Evolutionary conservation across 1,140 invertebrate genomes (phyloP), one percentile per base, ranked within the genome.

Genomic region (Fopius arisanus): DNA sequence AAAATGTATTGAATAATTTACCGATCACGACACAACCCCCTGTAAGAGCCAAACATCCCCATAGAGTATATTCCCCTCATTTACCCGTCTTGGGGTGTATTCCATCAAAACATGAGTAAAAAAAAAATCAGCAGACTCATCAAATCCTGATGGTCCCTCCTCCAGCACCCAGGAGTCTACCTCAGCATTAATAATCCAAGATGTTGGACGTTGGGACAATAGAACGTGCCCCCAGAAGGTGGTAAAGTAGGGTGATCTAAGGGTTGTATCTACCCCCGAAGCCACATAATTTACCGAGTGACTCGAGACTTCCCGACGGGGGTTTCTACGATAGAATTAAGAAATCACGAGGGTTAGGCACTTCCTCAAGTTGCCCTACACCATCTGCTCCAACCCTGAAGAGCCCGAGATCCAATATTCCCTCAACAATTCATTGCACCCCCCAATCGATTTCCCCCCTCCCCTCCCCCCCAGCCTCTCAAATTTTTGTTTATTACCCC

Each of bases 271-370:
- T 5, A 48, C 7, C 28, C 28, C 62, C n/a, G 26, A 33, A 33
- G 62, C 62, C 62, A 33, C 62, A 65, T 65, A 29, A 65, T 65
- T 65, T 33, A 65, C 62, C 33, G 29, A 65, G 29, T 33, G 29
- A 65, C 26, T 65, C 26, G 54, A 21, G 48, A 59, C 14, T 59
- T 59, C 9, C 54, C 23, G 54, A 5, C 62, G 29, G 26, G 29
- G 26, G n/a, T 33, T 33, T 33, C 10, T 65, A 65, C 62, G 62
- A 65, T 65, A 12, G 29, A 65, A 65, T 65, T 65, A 65, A 65
- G 62, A 65, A 65, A 65, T 65, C 62, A 65, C 62, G 62, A 65
- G 62, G 29, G 23, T 62, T 62, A 14, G 23, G 2, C n/a, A 7
- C 12, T 26, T 59, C 54, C 54, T 12, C 23, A 26, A 48, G 3